phyloP scores from a whole-genome alignment of 2,113 vertebrate species.

The Pseudonaja textilis region DNA sequence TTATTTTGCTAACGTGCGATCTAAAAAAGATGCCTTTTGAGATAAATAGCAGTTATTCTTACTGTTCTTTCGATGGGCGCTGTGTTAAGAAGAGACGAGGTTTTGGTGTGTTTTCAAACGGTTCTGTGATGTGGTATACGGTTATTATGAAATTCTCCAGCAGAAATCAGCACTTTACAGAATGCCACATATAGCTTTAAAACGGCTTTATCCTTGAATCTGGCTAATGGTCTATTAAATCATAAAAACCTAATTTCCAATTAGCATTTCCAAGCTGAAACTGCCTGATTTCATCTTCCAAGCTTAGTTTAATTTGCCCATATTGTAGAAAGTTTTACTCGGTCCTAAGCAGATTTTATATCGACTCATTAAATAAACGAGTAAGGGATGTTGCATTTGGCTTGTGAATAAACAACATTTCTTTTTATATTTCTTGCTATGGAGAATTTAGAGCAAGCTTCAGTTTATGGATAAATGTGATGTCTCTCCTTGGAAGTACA shows the following conservation, averaged over 20 bases:
- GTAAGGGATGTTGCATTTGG: background rate
- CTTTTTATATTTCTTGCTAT: background rate
- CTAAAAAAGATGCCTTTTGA: background rate
- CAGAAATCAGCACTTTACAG: background rate
- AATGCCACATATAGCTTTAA: background rate
- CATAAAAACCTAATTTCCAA: background rate
- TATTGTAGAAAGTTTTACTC: background rate
- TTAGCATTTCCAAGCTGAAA: background rate
- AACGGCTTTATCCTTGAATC: background rate
- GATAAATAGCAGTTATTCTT: background rate
- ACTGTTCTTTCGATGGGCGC: background rate
- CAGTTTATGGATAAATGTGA: background rate
- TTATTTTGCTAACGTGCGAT: background rate
- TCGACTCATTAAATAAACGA: background rate
- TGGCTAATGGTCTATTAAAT: background rate
- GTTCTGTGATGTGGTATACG: background rate
- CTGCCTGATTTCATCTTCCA: background rate
- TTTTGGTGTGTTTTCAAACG: background rate
- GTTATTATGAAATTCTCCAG: background rate
- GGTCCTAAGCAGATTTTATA: background rate
- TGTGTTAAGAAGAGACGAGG: background rate
- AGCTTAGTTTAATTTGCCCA: background rate
- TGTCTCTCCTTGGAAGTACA: background rate
- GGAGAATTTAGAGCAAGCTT: background rate
- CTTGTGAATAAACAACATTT: background rate